Evolutionary conservation across 2,797 vertebrate genomes (phyloP).

Genomic region (Epinephelus malabaricus): DNA sequence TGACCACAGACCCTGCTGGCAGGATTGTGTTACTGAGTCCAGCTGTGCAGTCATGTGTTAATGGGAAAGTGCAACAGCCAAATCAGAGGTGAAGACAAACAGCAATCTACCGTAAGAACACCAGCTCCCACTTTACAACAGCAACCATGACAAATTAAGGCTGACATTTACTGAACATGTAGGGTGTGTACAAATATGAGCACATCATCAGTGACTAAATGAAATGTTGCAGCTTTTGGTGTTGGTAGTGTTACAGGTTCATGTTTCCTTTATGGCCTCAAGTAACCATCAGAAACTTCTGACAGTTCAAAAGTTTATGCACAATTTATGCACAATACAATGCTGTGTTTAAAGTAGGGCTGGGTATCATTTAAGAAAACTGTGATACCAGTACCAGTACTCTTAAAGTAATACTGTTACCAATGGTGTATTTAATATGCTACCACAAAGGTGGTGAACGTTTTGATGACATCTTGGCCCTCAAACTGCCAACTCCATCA

Average conservation of each 20-base stretch:
- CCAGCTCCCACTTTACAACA: background rate
- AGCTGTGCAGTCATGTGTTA: conserved; percentile 20
- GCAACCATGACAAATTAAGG: background rate
- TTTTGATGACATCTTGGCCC: too few species aligned
- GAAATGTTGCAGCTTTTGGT: too few species aligned
- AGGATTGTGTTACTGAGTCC: conserved; percentile 16
- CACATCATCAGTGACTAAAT: background rate
- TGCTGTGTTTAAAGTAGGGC: too few species aligned
- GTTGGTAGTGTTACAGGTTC: background rate
- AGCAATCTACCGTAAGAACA: background rate
- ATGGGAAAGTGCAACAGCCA: background rate
- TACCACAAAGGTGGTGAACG: too few species aligned
- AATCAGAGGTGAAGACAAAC: background rate
- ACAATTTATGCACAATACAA: background rate
- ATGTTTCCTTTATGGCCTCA: background rate
- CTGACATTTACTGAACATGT: background rate
- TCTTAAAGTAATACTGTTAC: too few species aligned
- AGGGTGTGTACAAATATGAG: background rate
- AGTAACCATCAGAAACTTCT: background rate
- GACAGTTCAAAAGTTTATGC: background rate
- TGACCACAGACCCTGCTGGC: conserved; percentile 6
- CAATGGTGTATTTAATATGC: too few species aligned
- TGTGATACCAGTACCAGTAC: too few species aligned
- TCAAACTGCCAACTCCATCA: too few species aligned
- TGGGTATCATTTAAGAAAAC: too few species aligned